Conservation (phyloP, 2,797 vertebrate species). For the Danio aesculapii region DNA sequence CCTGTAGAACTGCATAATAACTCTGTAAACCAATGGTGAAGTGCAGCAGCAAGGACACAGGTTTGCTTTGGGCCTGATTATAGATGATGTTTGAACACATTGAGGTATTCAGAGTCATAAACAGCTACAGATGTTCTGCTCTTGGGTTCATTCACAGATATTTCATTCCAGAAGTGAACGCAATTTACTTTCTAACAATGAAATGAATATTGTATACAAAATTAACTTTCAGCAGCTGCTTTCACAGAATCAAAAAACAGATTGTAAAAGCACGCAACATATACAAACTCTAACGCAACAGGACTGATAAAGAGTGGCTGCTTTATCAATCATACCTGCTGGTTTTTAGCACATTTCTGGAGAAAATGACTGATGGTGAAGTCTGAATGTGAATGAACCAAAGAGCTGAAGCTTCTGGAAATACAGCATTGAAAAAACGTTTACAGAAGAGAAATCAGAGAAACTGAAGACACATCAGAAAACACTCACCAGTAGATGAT, state of each 20-base stretch:
- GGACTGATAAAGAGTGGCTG: background rate
- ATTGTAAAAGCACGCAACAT: background rate
- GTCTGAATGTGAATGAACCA: conserved; percentile 34
- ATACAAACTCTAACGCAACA: conserved; percentile 1
- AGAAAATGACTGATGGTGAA: background rate
- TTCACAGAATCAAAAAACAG: background rate
- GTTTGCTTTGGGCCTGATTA: conserved; percentile 16
- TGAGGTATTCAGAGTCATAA: background rate
- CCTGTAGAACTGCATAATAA: too few species aligned
- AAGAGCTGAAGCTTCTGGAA: conserved; percentile 1
- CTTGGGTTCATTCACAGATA: conserved; percentile 20
- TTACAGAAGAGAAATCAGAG: conserved; percentile 9
- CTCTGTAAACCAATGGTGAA: too few species aligned
- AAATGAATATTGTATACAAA: background rate
- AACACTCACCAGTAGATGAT: background rate
- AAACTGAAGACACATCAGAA: background rate
- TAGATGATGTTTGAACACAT: background rate
- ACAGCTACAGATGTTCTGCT: conserved; percentile 9
- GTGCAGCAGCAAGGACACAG: background rate
- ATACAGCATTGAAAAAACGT: background rate
- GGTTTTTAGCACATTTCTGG: background rate
- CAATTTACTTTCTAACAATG: background rate
- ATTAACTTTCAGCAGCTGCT: conserved; percentile 3
- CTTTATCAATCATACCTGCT: background rate
- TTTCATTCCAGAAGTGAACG: background rate